phyloP scores from a whole-genome alignment of 2,888 invertebrate species.

The Malacosoma neustria region DNA sequence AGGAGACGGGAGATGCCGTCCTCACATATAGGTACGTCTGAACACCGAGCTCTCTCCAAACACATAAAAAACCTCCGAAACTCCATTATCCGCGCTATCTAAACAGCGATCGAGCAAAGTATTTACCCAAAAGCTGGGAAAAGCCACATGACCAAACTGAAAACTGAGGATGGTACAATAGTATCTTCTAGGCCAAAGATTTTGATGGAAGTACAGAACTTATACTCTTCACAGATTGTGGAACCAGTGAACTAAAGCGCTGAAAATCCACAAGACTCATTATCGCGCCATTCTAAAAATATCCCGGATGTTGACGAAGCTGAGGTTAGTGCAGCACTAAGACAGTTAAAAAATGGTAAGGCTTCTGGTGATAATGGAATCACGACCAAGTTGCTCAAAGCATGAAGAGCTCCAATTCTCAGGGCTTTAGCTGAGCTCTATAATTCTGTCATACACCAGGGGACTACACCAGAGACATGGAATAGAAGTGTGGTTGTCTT shows the following conservation, averaged over 20 bases:
- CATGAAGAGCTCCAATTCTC: slow-evolving; percentile 1
- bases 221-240: too few relatives aligned
- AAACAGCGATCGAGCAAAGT: too few relatives aligned
- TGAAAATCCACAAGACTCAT: slow-evolving; percentile 1
- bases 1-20: too few relatives aligned
- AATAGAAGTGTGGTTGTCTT: slow-evolving; percentile 7
- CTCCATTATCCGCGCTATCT: too few relatives aligned
- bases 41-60: too few relatives aligned
- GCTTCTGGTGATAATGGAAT: slow-evolving; percentile 8
- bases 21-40: too few relatives aligned
- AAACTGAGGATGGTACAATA: too few relatives aligned
- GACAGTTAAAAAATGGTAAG: slow-evolving; percentile 9
- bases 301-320: slow-evolving; percentile 7
- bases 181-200: too few relatives aligned
- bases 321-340: slow-evolving; percentile 9
- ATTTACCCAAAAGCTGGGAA: too few relatives aligned
- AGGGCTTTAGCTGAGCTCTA: slow-evolving; percentile 1
- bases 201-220: too few relatives aligned
- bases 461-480: slow-evolving; percentile 5
- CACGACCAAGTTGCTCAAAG: slow-evolving; percentile 7
- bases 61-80: too few relatives aligned
- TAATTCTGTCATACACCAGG: slow-evolving; percentile 1
- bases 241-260: neutral
- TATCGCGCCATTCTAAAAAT: slow-evolving; percentile 6
- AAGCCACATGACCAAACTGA: too few relatives aligned